Evolutionary conservation across 2,888 invertebrate species (phyloP).

Genomic region (Drosophila peninsularis): DNA sequence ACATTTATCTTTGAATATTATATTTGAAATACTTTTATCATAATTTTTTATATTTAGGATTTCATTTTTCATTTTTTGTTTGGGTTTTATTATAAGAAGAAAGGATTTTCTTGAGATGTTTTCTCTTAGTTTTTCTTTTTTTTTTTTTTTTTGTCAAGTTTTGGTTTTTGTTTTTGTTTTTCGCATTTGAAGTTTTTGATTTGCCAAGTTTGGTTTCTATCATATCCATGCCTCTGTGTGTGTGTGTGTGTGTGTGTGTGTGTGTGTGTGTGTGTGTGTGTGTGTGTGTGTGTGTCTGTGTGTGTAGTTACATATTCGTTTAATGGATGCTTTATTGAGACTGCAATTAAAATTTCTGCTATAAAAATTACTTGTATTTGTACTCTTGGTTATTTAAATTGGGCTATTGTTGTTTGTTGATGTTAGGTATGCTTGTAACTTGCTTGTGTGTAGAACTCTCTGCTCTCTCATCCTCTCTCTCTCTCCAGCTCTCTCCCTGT

Average conservation of each 20-base stretch:
- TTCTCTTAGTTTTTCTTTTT: not conserved
- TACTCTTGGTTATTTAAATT: constrained; percentile 85
- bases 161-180: constrained; percentile 39
- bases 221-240: constrained; percentile 64
- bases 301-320: constrained; percentile 49
- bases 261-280: constrained; percentile 30
- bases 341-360: constrained; percentile 83
- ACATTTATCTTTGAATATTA: constrained; percentile 51
- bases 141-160: constrained; percentile 57
- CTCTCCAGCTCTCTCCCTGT: not conserved
- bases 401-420: constrained; percentile 82
- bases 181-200: constrained; percentile 43
- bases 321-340: constrained; percentile 78
- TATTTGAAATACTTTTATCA: constrained; percentile 34
- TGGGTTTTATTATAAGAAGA: constrained; percentile 64
- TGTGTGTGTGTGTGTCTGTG: constrained; percentile 31
- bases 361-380: constrained; percentile 85
- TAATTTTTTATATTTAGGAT: constrained; percentile 35
- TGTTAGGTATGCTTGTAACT: constrained; percentile 77
- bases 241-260: constrained; percentile 26
- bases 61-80: constrained; percentile 21
- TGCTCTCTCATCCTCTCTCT: constrained; percentile 14
- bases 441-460: constrained; percentile 51
- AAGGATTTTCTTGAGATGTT: constrained; percentile 59
- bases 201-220: constrained; percentile 50